Base-by-base conservation (phyloP, 2,888 invertebrate species). In the Cosmopolites sordidus region DNA sequence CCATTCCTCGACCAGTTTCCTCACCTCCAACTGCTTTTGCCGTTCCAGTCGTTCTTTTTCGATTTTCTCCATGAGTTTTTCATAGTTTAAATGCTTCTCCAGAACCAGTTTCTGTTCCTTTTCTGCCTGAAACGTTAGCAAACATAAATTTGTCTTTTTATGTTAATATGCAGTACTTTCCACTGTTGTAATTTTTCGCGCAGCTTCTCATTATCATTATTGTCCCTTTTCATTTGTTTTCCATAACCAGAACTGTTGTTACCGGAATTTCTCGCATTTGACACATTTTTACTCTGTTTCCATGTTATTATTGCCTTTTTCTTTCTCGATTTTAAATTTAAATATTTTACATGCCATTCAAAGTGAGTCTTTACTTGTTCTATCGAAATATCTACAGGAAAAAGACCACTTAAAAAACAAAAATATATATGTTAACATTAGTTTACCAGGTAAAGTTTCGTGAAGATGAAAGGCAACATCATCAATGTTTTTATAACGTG, bases 291-390 rank as follows among this genome's bases (percentile, higher is more conserved):
- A 48, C 54, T 56, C 45, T 68, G 62, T 41, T 74, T 70, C 79
- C 79, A 79, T 45, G 71, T 67, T 48, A 67, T 66, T 5, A 79
- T 70, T 0, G 73, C 70, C 1, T 66, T 58, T 53, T 71, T 73
- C 57, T 76, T 76, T 52, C 74, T 74, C 5, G 70, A 67, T 18
- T 75, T 73, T 38, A 80, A 62, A 2, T 67, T 59, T 9, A 73
- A 55, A 60, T 79, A 80, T 48, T 71, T 62, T 51, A 69, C 70
- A 61, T 76, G 77, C 79, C 79, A 79, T 2, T 72, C 67, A 48
- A 77, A 75, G 62, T 80, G 80, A 51, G 69, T 67, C 11, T 72
- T 65, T 27, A 79, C 73, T 16, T 69, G 66, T 43, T 76, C 73
- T 8, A 63, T 58, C 30, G 62, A 64, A 41, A 71, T 68, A 63